Evolutionary conservation across 2,888 invertebrate genomes (phyloP).

Genomic region (Panorpa germanica): DNA sequence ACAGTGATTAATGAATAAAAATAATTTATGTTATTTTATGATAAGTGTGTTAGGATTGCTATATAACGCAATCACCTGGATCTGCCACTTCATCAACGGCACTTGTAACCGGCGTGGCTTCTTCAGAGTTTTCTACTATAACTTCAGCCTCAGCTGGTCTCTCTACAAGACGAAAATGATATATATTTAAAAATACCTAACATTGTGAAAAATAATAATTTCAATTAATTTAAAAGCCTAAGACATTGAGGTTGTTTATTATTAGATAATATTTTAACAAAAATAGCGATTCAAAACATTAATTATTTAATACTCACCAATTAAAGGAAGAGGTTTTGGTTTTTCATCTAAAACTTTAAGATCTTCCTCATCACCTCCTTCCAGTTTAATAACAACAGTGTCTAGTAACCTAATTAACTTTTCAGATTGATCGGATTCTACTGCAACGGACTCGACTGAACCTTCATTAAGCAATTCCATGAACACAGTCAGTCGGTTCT

Average conservation of each 20-base stretch:
- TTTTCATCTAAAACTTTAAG: slow-evolving; percentile 66
- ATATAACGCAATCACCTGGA: no score
- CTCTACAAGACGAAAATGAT: no score
- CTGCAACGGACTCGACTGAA: slow-evolving; percentile 53
- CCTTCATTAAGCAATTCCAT: slow-evolving; percentile 59
- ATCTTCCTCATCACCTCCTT: slow-evolving; percentile 83
- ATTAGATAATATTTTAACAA: not conserved
- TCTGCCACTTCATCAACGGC: no score
- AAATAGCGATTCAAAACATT: not conserved
- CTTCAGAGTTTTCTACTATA: no score
- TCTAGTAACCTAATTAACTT: slow-evolving; percentile 76
- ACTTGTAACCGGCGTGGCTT: no score
- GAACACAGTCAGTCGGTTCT: slow-evolving; percentile 82
- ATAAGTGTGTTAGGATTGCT: no score
- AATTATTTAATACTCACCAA: slow-evolving; percentile 5
- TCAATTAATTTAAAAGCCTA: not conserved
- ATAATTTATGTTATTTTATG: no score
- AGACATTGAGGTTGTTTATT: no score
- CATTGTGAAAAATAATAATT: not conserved
- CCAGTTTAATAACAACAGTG: slow-evolving; percentile 89
- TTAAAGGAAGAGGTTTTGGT: slow-evolving; percentile 16
- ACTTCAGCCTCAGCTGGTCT: no score
- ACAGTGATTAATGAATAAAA: no score
- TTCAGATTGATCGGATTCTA: slow-evolving; percentile 73
- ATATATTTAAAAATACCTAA: no score